phyloP scores from a whole-genome alignment of 2,797 vertebrate species.

The Cuculus canorus region DNA sequence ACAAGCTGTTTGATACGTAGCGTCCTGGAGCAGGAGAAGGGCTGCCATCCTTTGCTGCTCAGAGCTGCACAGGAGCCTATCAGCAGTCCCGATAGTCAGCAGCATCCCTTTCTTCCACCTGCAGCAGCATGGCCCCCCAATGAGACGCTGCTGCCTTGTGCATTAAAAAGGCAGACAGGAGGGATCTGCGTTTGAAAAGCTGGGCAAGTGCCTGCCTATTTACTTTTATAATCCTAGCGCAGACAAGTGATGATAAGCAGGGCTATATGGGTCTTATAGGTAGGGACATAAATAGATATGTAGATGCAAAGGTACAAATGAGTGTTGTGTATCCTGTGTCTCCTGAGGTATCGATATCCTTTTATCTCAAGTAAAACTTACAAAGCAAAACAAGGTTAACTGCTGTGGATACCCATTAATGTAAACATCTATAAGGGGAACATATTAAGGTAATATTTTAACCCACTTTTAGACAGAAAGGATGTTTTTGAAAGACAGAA shows the following conservation, averaged over 20 bases:
- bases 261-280: background rate
- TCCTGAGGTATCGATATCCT: background rate
- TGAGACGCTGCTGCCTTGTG: background rate
- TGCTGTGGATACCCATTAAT: background rate
- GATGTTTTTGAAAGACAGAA: background rate
- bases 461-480: background rate
- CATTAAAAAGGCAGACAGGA: background rate
- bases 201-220: background rate
- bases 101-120: background rate
- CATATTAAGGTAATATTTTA: background rate
- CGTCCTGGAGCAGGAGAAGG: background rate
- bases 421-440: background rate
- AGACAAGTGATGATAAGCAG: background rate
- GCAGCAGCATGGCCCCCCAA: rapidly evolving
- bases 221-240: background rate
- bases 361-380: background rate
- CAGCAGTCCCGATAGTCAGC: background rate
- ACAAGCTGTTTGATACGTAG: background rate
- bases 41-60: background rate
- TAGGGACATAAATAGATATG: background rate
- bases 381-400: background rate
- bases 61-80: background rate
- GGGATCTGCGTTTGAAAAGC: background rate
- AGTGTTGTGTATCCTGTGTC: background rate
- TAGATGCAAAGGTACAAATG: background rate